These are phyloP conservation scores for Menidia menidia DNA, from an alignment of 2,797 vertebrate species.

Conservation along the genomic window DNA sequence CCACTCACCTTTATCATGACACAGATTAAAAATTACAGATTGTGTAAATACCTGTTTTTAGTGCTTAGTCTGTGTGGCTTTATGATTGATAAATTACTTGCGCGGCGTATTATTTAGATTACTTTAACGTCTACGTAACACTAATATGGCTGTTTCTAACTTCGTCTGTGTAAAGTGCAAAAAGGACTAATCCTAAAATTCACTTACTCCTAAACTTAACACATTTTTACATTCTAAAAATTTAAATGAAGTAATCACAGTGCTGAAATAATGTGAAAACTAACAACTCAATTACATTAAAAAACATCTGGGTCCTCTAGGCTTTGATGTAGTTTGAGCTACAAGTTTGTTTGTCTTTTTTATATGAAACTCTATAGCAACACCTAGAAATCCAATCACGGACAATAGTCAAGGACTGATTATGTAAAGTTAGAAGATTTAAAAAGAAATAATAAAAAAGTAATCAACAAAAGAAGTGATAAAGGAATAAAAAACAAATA, in stretches of 20 bases:
- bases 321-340: neutral
- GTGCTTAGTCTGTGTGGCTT: conserved; percentile 20
- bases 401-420: conserved; percentile 12
- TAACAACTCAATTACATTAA: conserved; percentile 13
- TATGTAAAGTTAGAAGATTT: conserved; percentile 3
- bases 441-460: conserved; percentile 3
- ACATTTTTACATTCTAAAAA: no score
- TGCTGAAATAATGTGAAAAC: neutral
- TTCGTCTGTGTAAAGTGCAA: conserved; percentile 43
- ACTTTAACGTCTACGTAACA: conserved; percentile 1
- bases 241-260: conserved; percentile 2
- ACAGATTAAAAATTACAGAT: conserved; percentile 22
- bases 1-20: conserved; percentile 1
- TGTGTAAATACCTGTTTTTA: conserved; percentile 18
- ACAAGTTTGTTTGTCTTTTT: conserved; percentile 7
- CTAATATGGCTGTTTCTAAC: conserved; percentile 11
- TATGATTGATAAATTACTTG: conserved; percentile 5
- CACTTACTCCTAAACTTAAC: neutral
- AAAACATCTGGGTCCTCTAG: neutral
- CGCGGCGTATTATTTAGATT: conserved; percentile 18
- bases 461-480: conserved; percentile 1
- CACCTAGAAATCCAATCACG: conserved; percentile 5
- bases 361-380: neutral
- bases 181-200: conserved; percentile 10
- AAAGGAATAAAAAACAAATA: conserved; percentile 2